Evolutionary conservation across 2,797 vertebrate genomes (phyloP).

Genomic region (Stomatorhinus walkeri): DNA sequence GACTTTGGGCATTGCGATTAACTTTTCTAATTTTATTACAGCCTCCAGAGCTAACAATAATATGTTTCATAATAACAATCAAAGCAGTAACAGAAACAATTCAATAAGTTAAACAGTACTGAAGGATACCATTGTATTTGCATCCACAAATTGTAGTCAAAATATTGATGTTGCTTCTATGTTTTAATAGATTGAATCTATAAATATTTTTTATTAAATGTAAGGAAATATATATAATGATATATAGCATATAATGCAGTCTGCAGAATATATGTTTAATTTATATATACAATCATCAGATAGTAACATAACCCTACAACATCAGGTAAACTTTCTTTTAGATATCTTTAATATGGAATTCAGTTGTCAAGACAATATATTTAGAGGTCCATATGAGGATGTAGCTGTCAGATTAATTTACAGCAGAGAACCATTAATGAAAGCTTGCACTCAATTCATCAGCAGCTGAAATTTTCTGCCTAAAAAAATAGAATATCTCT

Average conservation of each 20-base stretch:
- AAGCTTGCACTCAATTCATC: not conserved
- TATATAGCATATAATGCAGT: not conserved
- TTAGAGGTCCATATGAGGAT: not conserved
- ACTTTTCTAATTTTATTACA: constrained; percentile 7
- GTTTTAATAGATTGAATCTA: not conserved
- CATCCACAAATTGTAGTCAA: not conserved
- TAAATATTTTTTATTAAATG: not conserved
- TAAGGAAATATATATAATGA: not conserved
- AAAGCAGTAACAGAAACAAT: not conserved
- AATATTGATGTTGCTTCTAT: not conserved
- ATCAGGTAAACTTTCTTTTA: not conserved
- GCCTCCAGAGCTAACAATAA: not conserved
- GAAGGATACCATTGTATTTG: not conserved
- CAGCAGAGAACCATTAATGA: not conserved
- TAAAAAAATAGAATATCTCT: not conserved
- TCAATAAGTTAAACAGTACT: not conserved
- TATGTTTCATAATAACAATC: not conserved
- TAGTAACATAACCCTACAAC: not conserved
- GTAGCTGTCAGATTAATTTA: not conserved
- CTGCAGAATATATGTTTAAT: not conserved
- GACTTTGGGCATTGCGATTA: not conserved
- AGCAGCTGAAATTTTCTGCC: not conserved
- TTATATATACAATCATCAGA: not conserved
- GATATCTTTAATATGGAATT: not conserved
- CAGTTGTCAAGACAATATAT: not conserved